Conservation (phyloP, 2,888 invertebrate species). For the Cancer borealis region DNA sequence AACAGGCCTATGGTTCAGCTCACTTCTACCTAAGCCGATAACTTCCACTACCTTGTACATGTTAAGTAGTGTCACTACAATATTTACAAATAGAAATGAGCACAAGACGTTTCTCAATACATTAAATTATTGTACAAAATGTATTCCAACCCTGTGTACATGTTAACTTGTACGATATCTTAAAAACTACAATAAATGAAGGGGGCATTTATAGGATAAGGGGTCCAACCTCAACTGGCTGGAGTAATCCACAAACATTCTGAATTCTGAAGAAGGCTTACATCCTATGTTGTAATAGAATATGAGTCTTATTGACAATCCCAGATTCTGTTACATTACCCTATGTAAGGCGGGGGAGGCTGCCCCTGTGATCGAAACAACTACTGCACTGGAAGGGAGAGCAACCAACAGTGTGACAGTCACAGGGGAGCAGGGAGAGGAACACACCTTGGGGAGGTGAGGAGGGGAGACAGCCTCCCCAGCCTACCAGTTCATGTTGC, state of each 20-base stretch:
- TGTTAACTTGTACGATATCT: slow-evolving; percentile 75
- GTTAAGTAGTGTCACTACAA: slow-evolving; percentile 73
- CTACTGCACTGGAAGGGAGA: slow-evolving; percentile 47
- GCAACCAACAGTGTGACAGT: slow-evolving; percentile 50
- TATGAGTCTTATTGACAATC: slow-evolving; percentile 62
- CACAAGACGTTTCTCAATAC: slow-evolving; percentile 74
- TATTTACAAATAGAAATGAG: slow-evolving; percentile 76
- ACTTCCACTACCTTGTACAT: slow-evolving; percentile 74
- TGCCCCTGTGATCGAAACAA: slow-evolving; percentile 60
- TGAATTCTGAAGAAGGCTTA: slow-evolving; percentile 64
- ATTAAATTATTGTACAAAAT: slow-evolving; percentile 76
- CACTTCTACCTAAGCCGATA: slow-evolving; percentile 74
- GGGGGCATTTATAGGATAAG: slow-evolving; percentile 69
- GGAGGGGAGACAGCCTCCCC: slow-evolving; percentile 62
- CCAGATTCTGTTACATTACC: slow-evolving; percentile 63
- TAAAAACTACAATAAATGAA: slow-evolving; percentile 72
- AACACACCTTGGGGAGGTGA: slow-evolving; percentile 28
- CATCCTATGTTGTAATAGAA: slow-evolving; percentile 58
- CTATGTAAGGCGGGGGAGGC: slow-evolving; percentile 62
- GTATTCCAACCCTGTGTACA: slow-evolving; percentile 76
- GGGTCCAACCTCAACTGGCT: slow-evolving; percentile 67
- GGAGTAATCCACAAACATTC: slow-evolving; percentile 60
- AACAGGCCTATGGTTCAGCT: slow-evolving; percentile 72
- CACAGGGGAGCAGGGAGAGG: not conserved
- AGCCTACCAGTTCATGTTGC: slow-evolving; percentile 59